phyloP scores from a whole-genome alignment of 2,888 invertebrate species.

The Schrankia costaestrigalis region DNA sequence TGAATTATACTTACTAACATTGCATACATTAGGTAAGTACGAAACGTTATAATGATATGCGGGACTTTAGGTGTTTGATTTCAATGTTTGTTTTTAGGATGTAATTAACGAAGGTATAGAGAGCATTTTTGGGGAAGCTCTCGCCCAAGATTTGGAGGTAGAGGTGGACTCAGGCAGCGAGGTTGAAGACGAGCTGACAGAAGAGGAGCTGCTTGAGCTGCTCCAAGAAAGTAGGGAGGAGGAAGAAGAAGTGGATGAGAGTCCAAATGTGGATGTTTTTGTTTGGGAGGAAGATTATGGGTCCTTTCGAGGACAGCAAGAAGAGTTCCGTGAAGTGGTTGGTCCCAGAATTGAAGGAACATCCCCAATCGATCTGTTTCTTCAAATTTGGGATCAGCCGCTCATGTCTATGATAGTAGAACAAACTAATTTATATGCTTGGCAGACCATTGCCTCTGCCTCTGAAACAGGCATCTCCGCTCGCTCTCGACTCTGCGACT shows the following conservation, averaged over 20 bases:
- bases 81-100: slow-evolving; percentile 6
- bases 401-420: slow-evolving; percentile 3
- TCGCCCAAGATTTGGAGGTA: slow-evolving; percentile 7
- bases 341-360: slow-evolving; percentile 10
- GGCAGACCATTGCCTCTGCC: slow-evolving; percentile 2
- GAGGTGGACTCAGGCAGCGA: slow-evolving; percentile 9
- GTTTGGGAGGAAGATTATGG: neutral
- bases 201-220: slow-evolving; percentile 4
- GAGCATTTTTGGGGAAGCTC: slow-evolving; percentile 7
- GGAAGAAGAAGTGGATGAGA: slow-evolving; percentile 4
- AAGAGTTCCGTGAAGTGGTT: slow-evolving; percentile 2
- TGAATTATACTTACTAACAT: neutral
- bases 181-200: slow-evolving; percentile 6
- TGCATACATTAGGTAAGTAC: neutral
- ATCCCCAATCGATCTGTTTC: slow-evolving; percentile 7
- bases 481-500: neutral
- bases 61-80: neutral
- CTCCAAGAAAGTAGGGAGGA: slow-evolving; percentile 7
- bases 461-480: neutral
- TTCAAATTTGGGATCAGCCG: slow-evolving; percentile 8
- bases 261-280: neutral
- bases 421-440: slow-evolving; percentile 5
- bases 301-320: neutral
- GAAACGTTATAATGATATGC: neutral
- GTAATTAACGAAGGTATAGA: neutral